Evolutionary conservation across 2,113 vertebrate species (phyloP), one percentile per base, ranked within the genome.

Genomic region (Eonycteris spelaea): DNA sequence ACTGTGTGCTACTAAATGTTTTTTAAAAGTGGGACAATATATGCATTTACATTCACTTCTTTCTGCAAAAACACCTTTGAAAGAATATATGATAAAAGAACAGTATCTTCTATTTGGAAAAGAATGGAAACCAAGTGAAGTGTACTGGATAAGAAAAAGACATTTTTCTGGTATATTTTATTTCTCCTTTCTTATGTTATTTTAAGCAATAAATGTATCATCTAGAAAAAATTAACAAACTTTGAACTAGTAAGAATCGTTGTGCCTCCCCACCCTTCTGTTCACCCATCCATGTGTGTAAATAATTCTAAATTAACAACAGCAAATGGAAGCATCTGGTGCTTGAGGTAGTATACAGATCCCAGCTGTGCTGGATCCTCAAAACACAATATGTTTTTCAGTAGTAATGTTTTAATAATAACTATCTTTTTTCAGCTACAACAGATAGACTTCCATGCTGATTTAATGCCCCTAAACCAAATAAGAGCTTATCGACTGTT

Each of bases 371-470:
- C 77, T 12, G 10, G 15, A 51, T 53, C 48, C 67, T 93, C 93
- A 68, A 91, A 85, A 74, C 14, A 43, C 94, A 97, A 74, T 86
- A 96, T 96, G 91, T 43, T 95, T 96, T 82, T 73, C 35, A 92
- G 33, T 35, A 65, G 67, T 95, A 94, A 96, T 83, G 82, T 73
- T 86, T 94, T 95, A 94, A 96, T 96, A 95, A 96, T 96, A 86
- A 82, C 55, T 55, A 51, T 73, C 80, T 19, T 74, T 95, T 95
- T 90, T 80, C 63, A 91, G 77, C 89, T 91, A 53, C 68, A 94
- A 85, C 38, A 88, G 80, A 88, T 88, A 95, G 78, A 96, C 91
- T 45, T 82, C 33, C 61, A 65, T 86, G 87, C 63, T 95, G 88
- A 95, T 86, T 97, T 95, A 96, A 77, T 74, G 43, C 11, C 38